phyloP scores from a whole-genome alignment of 2,888 invertebrate genomes.

The Apodemia duryi region DNA sequence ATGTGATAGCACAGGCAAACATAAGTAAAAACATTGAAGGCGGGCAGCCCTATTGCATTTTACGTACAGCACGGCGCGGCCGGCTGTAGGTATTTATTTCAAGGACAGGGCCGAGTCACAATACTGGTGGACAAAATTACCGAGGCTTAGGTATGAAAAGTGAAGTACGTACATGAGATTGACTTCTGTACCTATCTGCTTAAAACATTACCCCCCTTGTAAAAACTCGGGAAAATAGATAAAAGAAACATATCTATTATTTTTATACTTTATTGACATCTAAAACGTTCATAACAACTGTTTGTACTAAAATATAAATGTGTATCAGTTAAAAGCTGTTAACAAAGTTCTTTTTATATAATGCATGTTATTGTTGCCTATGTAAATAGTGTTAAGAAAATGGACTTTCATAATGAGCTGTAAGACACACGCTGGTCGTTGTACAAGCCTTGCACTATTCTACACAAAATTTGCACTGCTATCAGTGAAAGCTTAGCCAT shows the following conservation, averaged over 20 bases:
- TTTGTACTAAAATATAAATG: constrained; percentile 78
- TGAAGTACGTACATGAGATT: too few relatives aligned
- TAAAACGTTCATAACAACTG: constrained; percentile 75
- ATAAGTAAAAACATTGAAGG: too few relatives aligned
- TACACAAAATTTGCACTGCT: constrained; percentile 13
- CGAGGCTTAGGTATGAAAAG: too few relatives aligned
- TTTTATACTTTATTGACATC: constrained; percentile 69
- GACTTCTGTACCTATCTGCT: too few relatives aligned
- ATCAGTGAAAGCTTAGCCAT: neutral
- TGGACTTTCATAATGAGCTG: constrained; percentile 44
- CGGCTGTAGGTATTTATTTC: too few relatives aligned
- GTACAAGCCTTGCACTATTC: constrained; percentile 23
- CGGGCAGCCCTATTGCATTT: too few relatives aligned
- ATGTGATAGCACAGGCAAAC: too few relatives aligned
- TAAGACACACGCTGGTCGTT: constrained; percentile 31
- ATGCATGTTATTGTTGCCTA: constrained; percentile 61
- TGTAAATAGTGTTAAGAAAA: constrained; percentile 59
- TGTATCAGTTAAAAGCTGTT: constrained; percentile 72
- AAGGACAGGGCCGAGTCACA: too few relatives aligned
- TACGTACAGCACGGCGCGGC: too few relatives aligned
- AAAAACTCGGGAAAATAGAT: neutral
- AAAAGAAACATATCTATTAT: constrained; percentile 22
- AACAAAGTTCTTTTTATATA: constrained; percentile 56
- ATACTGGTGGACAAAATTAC: too few relatives aligned
- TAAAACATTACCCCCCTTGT: too few relatives aligned